These are phyloP conservation scores for Leucosticte australis DNA, from an alignment of 2,113 vertebrate genomes.

Conservation along the genomic window DNA sequence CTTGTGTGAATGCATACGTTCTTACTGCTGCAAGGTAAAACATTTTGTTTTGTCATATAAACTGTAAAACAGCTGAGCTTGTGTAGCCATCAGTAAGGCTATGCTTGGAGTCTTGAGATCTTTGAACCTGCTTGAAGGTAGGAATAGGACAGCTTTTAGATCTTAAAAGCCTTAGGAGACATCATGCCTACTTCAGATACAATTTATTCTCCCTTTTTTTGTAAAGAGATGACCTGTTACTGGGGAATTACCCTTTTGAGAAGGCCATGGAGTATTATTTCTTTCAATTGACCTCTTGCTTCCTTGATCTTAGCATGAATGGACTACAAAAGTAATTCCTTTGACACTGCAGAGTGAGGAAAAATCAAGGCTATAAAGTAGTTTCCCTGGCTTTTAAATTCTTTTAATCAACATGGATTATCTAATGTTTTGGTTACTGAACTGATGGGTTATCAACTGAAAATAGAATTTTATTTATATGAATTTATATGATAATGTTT, in stretches of 20 bases:
- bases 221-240: background rate
- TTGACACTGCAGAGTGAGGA: background rate
- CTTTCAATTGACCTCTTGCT: rapidly evolving
- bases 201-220: background rate
- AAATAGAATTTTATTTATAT: background rate
- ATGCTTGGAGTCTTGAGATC: background rate
- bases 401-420: background rate
- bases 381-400: background rate
- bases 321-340: background rate
- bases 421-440: background rate
- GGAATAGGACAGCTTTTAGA: background rate
- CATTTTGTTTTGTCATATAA: background rate
- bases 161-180: background rate
- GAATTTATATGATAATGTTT: background rate
- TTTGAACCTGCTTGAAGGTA: background rate
- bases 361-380: background rate
- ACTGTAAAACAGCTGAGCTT: background rate
- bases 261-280: background rate
- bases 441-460: background rate
- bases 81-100: background rate
- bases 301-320: background rate
- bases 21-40: background rate
- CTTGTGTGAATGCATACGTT: background rate
- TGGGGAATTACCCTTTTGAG: background rate
- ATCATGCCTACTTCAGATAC: background rate